phyloP scores from a whole-genome alignment of 2,113 vertebrate species.

The Otis tarda region DNA sequence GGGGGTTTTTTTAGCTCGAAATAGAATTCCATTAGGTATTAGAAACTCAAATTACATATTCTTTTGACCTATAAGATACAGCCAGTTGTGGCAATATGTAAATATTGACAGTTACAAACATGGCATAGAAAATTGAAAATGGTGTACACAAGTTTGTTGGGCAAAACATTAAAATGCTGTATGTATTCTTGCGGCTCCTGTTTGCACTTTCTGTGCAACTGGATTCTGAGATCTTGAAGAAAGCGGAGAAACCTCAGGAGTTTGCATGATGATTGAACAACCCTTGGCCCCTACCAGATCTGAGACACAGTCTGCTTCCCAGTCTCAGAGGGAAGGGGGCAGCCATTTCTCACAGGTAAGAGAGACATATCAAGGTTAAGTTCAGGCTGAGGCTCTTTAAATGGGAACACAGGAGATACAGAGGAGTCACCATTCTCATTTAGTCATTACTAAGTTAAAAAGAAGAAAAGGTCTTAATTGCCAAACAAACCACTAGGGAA shows the following conservation, averaged over 20 bases:
- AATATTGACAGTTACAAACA: neutral
- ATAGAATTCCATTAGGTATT: neutral
- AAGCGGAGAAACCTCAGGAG: neutral
- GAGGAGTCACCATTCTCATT: neutral
- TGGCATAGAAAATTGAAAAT: neutral
- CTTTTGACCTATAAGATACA: neutral
- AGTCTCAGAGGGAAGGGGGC: neutral
- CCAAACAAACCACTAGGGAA: neutral
- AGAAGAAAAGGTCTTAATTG: neutral
- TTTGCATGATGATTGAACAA: neutral
- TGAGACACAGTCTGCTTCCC: neutral
- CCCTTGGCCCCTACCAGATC: neutral
- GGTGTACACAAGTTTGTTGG: neutral
- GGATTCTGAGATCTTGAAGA: neutral
- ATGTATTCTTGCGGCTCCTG: neutral
- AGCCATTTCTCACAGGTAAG: neutral
- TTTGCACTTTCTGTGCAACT: neutral
- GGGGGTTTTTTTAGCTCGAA: neutral
- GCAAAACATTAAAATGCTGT: neutral
- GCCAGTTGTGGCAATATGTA: neutral
- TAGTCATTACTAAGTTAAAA: neutral
- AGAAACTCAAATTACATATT: neutral
- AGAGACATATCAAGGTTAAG: neutral
- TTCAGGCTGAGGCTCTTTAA: neutral
- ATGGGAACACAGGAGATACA: neutral